These are phyloP conservation scores for Eremobia ochroleuca DNA, from an alignment of 2,888 invertebrate genomes.

Conservation along the genomic window DNA sequence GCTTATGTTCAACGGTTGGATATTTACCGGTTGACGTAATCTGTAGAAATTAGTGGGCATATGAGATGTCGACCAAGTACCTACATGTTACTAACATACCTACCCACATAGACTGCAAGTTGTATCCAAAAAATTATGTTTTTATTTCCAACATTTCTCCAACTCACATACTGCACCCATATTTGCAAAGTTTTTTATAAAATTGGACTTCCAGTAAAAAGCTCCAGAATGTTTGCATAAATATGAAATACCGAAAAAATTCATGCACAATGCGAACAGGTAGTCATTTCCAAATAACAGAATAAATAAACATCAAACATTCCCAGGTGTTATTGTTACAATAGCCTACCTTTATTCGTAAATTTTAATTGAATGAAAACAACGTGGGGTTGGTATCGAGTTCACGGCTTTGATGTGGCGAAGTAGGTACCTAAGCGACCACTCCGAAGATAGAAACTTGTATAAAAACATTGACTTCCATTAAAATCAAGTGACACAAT, in stretches of 20 bases:
- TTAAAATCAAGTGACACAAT: slow-evolving; percentile 30
- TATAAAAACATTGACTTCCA: slow-evolving; percentile 50
- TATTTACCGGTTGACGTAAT: slow-evolving; percentile 52
- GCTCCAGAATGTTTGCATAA: slow-evolving; percentile 31
- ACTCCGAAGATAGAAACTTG: slow-evolving; percentile 14
- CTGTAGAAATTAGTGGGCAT: slow-evolving; percentile 31
- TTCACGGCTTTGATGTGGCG: slow-evolving; percentile 47
- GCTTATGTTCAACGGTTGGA: slow-evolving; percentile 40
- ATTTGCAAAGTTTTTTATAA: slow-evolving; percentile 33
- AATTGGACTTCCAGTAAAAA: slow-evolving; percentile 28
- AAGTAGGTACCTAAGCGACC: slow-evolving; percentile 12
- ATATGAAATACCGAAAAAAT: slow-evolving; percentile 44
- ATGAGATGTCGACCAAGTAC: slow-evolving; percentile 2
- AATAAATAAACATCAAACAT: slow-evolving; percentile 54
- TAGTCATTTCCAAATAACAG: slow-evolving; percentile 49
- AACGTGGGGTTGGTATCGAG: slow-evolving; percentile 42
- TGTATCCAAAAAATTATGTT: background rate
- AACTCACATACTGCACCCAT: slow-evolving; percentile 11
- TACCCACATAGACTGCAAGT: background rate
- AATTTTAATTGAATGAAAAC: slow-evolving; percentile 67
- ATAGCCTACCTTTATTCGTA: slow-evolving; percentile 54
- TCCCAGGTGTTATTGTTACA: slow-evolving; percentile 50
- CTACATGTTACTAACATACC: background rate
- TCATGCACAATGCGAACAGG: slow-evolving; percentile 29
- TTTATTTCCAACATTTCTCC: slow-evolving; percentile 11